Evolutionary conservation across 2,888 invertebrate genomes (phyloP).

Genomic region (Smittia sp.): DNA sequence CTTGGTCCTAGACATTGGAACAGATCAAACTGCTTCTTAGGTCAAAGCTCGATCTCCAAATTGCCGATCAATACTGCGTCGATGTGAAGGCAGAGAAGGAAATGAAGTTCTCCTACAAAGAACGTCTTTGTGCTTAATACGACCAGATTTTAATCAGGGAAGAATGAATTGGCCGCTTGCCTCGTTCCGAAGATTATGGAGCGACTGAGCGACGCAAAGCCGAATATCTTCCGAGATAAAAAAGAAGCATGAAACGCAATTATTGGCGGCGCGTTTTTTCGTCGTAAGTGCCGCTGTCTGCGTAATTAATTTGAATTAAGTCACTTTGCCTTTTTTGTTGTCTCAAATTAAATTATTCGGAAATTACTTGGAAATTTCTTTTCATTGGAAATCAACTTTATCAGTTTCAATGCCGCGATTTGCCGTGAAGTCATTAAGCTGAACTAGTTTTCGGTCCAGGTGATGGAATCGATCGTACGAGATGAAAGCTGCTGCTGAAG

Average conservation of each 20-base stretch:
- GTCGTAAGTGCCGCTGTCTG: background rate
- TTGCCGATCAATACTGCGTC: no score
- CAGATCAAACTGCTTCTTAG: no score
- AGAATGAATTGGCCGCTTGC: background rate
- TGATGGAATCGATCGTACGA: background rate
- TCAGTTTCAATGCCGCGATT: no score
- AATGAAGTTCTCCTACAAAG: no score
- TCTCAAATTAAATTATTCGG: background rate
- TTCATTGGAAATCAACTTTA: no score
- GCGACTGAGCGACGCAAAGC: background rate
- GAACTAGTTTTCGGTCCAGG: background rate
- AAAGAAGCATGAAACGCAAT: constrained; percentile 3
- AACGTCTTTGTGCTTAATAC: background rate
- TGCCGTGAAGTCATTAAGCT: background rate
- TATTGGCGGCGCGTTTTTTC: background rate
- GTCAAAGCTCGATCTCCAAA: no score
- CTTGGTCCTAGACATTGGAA: background rate
- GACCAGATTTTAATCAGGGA: background rate
- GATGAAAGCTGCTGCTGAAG: no score
- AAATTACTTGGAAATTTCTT: background rate
- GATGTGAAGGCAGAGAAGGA: no score
- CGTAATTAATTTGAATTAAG: background rate
- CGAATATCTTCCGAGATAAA: background rate
- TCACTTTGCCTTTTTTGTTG: background rate
- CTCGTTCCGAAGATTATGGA: background rate